Conservation (phyloP, 2,113 vertebrate species). For the Caretta caretta region DNA sequence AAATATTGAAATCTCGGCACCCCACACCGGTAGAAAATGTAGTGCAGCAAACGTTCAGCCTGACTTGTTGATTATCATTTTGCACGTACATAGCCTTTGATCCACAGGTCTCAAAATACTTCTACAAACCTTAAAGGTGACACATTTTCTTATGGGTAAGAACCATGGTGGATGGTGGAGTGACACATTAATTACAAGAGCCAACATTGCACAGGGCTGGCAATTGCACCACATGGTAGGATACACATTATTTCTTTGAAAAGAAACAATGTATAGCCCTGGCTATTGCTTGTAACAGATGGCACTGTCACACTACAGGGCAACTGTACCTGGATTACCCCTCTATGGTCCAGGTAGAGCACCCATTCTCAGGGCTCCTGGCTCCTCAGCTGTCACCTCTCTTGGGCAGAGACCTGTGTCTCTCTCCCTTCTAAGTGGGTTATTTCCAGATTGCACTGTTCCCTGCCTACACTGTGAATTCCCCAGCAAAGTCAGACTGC, state of each 20-base stretch:
- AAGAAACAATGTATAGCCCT: not conserved
- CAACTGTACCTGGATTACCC: not conserved
- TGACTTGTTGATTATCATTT: not conserved
- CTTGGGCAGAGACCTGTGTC: no score
- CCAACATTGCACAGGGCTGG: not conserved
- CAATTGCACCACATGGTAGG: not conserved
- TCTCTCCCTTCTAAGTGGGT: not conserved
- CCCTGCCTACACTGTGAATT: not conserved
- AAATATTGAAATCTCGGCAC: not conserved
- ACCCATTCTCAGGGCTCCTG: not conserved
- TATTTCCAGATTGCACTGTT: not conserved
- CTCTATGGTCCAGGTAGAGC: not conserved
- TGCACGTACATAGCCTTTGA: not conserved
- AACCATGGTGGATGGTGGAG: not conserved
- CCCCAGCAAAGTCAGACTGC: no score
- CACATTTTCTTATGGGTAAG: not conserved
- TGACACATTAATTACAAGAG: not conserved
- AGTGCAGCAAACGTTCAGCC: not conserved
- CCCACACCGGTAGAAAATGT: not conserved
- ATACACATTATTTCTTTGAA: not conserved
- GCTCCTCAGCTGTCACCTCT: no score
- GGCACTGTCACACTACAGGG: not conserved
- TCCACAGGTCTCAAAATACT: not conserved
- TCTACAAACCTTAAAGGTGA: not conserved
- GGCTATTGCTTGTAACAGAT: not conserved